Base-by-base conservation (phyloP, 2,888 invertebrate species). In the Thera obeliscata region DNA sequence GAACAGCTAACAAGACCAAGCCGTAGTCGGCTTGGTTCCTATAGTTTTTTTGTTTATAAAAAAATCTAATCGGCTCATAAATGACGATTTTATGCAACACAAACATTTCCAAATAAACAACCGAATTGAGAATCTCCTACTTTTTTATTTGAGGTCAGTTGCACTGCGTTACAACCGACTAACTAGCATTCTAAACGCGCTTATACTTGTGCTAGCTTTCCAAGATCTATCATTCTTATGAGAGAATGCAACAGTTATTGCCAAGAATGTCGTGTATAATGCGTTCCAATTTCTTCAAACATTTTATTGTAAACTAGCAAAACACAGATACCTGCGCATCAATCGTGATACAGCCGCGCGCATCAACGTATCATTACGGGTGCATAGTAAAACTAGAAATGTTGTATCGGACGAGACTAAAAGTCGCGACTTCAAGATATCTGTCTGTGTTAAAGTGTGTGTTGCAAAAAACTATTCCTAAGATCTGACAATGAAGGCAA, bases 291-390 rank as follows among this genome's bases (percentile, higher is more conserved):
- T 69, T 66, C 66, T 60, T 63, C 56, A 61, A 63, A 54, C 63
- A 69, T 66, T 69, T 69, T 69, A 66, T 69, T 64, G 69, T 70
- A 58, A 68, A 57, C 66, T 50, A 63, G 69, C 64, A 67, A 70
- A 67, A 64, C 67, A 65, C 52, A 70, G 66, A 67, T 61, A 67
- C 46, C 61, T 69, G 66, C 43, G 57, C 71, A 66, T 66, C 66
- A 70, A 63, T 67, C 69, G 72, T 70, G 72, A 69, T 68, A 41
- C 64, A 61, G 38, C 60, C 56, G 66, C 66, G 69, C 61, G 62
- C 71, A 72, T 70, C 73, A 70, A 62, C 60, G 74, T 76, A 74
- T 76, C 70, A 76, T 75, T 76, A 76, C 71, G 57, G 68, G 46
- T 69, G 56, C 62, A 62, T 61, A 60, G 50, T 59, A 54, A 60